These are phyloP conservation scores for Apodemus agrarius DNA, from an alignment of 2,797 vertebrate genomes.

Conservation along the genomic window DNA sequence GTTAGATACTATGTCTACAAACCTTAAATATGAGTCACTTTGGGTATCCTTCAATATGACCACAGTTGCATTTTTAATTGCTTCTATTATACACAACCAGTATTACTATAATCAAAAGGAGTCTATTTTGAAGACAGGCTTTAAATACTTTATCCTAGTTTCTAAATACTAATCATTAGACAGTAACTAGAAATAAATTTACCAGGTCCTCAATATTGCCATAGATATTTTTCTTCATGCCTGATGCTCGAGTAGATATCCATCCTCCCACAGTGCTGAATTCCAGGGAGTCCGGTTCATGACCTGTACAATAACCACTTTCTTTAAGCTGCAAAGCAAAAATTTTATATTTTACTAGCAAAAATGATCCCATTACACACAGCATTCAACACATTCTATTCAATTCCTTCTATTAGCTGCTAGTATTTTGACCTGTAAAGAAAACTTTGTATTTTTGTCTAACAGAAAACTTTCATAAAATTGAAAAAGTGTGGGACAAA, in stretches of 20 bases:
- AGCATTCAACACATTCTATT: conserved; percentile 54
- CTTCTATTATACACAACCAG: background rate
- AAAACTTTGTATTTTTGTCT: conserved; percentile 59
- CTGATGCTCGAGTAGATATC: conserved; percentile 98
- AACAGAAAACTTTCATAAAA: conserved; percentile 48
- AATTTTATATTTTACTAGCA: conserved; percentile 61
- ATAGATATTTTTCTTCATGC: conserved; percentile 99
- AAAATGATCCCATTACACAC: conserved; percentile 61
- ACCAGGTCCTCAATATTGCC: conserved; percentile 99
- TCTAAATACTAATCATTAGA: conserved; percentile 26
- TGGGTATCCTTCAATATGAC: background rate
- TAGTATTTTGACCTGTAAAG: conserved; percentile 32
- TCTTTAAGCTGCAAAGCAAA: conserved; percentile 93
- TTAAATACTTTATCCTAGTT: conserved; percentile 13
- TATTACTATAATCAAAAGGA: conserved; percentile 31
- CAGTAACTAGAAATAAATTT: conserved; percentile 78
- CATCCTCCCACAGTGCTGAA: conserved; percentile 99
- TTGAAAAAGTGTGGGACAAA: conserved; percentile 34
- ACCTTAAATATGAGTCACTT: conserved; percentile 31
- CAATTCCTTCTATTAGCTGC: conserved; percentile 29
- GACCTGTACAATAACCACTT: conserved; percentile 98
- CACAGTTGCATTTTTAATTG: conserved; percentile 1
- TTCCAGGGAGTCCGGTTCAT: conserved; percentile 99
- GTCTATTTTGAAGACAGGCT: background rate
- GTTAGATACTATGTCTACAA: conserved; percentile 44